These are phyloP conservation scores for Intellagama lesueurii DNA, from an alignment of 2,797 vertebrate species.

Conservation along the genomic window DNA sequence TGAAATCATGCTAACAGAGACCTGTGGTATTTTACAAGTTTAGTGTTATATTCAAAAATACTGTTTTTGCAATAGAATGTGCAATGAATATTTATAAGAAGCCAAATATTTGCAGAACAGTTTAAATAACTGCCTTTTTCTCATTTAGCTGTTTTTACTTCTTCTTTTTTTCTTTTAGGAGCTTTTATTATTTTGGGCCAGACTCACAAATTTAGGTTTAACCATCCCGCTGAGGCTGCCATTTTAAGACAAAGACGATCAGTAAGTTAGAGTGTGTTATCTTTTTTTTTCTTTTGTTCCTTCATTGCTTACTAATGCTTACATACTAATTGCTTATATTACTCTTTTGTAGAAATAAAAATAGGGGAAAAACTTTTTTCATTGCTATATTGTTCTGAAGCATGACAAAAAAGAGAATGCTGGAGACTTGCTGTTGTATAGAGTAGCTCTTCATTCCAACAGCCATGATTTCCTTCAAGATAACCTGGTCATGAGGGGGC, in stretches of 20 bases:
- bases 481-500: neutral
- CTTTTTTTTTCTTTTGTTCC: slow-evolving; percentile 12
- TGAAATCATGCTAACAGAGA: neutral
- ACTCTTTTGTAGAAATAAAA: slow-evolving; percentile 39
- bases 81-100: neutral
- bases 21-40: neutral
- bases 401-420: neutral
- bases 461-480: neutral
- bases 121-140: neutral
- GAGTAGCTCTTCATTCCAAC: neutral
- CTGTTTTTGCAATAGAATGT: neutral
- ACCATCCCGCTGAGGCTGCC: slow-evolving; percentile 95
- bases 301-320: neutral
- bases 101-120: neutral
- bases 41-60: neutral
- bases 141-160: neutral
- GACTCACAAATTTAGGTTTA: slow-evolving; percentile 93
- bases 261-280: slow-evolving; percentile 77
- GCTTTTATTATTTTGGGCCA: slow-evolving; percentile 91
- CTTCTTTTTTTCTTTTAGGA: slow-evolving; percentile 76
- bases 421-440: neutral
- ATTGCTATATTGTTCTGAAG: neutral
- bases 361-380: slow-evolving; percentile 27
- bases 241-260: slow-evolving; percentile 88
- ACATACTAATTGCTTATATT: neutral